phyloP scores from a whole-genome alignment of 1,140 invertebrate genomes.

The Dolichoris vasculosae region DNA sequence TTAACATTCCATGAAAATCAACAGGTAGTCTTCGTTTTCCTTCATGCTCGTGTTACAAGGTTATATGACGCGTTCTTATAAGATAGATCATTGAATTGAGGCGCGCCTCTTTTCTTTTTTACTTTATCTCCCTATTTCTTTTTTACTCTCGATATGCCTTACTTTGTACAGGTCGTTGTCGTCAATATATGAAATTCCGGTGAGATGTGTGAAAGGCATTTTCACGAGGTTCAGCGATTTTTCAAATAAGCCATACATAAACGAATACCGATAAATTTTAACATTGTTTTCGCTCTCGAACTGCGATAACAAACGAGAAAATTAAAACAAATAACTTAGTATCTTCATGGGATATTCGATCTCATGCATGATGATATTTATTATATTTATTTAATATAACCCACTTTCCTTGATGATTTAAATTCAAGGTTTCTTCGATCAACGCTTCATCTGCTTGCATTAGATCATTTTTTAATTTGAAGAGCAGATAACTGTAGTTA shows the following conservation, averaged over 20 bases:
- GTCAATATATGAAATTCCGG: background rate
- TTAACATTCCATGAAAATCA: conserved; percentile 59
- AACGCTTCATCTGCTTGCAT: background rate
- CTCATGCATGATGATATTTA: too few relatives aligned
- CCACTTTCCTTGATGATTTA: background rate
- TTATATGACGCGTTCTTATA: conserved; percentile 7
- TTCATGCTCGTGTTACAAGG: conserved; percentile 27
- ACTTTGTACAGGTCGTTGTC: background rate
- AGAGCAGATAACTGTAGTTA: background rate
- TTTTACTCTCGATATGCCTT: background rate
- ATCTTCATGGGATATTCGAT: background rate
- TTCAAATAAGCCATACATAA: background rate
- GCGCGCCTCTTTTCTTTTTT: conserved; percentile 18
- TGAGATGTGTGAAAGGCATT: conserved; percentile 1
- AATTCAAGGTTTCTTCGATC: background rate
- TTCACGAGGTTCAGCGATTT: conserved; percentile 37
- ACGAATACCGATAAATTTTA: background rate
- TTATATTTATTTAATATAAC: background rate
- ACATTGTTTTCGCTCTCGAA: background rate
- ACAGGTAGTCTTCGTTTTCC: conserved; percentile 57
- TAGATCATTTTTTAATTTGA: background rate
- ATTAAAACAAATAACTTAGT: background rate
- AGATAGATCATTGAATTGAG: conserved; percentile 48
- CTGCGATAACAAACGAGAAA: background rate
- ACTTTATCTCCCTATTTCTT: conserved; percentile 2